A percentile compares a stretch with the other conserved stretches of the same genome.
Evolutionary conservation across 2,797 vertebrate genomes (phyloP).

Genomic region (Brachyrhaphis roseni): DNA sequence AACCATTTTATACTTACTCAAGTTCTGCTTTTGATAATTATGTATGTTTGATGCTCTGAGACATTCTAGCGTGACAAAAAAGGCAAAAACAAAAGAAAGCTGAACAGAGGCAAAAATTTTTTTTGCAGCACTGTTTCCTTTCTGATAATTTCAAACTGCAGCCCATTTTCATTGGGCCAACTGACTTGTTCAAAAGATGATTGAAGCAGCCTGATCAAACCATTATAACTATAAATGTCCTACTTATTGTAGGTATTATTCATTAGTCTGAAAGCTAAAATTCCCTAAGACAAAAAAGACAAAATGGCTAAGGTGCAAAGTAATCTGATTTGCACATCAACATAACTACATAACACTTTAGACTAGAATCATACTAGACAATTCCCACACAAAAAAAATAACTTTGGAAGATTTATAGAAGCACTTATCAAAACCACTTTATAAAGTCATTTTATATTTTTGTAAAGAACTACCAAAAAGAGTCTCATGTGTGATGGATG

Average conservation of each 20-base stretch:
- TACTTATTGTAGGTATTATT: not conserved
- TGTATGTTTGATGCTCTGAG: not conserved
- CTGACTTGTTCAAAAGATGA: not conserved
- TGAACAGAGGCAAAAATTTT: not conserved
- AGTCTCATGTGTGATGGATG: not conserved
- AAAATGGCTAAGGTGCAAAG: not conserved
- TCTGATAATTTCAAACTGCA: not conserved
- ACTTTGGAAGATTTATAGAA: not conserved
- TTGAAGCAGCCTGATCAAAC: not conserved
- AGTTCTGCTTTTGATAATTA: not conserved
- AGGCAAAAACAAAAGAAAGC: not conserved
- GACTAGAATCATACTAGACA: not conserved
- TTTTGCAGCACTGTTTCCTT: not conserved
- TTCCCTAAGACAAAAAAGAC: not conserved
- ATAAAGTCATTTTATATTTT: not conserved
- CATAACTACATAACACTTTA: too few species aligned
- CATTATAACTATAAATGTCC: not conserved
- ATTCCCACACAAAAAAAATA: not conserved
- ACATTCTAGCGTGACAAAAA: not conserved
- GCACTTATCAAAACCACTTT: not conserved
- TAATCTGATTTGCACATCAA: not conserved
- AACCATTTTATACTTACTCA: not conserved
- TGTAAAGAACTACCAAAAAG: not conserved
- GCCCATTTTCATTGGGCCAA: not conserved
- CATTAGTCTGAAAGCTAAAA: too few species aligned